phyloP scores from a whole-genome alignment of 1,140 invertebrate genomes.

The Hydropsyche tenuis region DNA sequence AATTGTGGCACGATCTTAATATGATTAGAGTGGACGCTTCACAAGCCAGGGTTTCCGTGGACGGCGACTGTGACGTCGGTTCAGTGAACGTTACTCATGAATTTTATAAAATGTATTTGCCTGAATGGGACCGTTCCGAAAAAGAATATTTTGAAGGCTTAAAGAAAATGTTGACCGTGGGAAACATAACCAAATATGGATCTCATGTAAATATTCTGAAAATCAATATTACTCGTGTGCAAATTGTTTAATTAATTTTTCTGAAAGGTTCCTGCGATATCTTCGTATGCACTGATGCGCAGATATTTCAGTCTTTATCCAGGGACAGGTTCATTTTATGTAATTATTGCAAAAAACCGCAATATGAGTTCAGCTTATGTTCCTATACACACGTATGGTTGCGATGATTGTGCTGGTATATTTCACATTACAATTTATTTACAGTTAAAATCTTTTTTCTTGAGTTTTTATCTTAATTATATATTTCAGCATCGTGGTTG shows the following conservation, averaged over 20 bases:
- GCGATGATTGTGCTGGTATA: constrained; percentile 54
- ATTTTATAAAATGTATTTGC: constrained; percentile 66
- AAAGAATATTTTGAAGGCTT: constrained; percentile 66
- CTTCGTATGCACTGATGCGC: constrained; percentile 52
- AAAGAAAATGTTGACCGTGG: constrained; percentile 63
- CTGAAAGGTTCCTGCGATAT: constrained; percentile 45
- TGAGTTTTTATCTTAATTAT: not conserved
- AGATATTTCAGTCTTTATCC: constrained; percentile 63
- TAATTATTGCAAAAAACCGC: constrained; percentile 61
- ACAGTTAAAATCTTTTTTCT: not conserved
- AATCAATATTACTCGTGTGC: too few relatives aligned
- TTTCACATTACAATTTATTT: constrained; percentile 45
- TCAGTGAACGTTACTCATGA: constrained; percentile 60
- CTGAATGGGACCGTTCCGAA: constrained; percentile 60
- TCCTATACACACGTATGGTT: constrained; percentile 68
- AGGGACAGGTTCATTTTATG: constrained; percentile 67
- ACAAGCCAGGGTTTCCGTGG: constrained; percentile 53
- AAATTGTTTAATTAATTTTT: not conserved
- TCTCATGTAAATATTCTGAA: constrained; percentile 62
- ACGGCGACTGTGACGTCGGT: constrained; percentile 2
- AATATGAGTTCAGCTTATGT: constrained; percentile 64
- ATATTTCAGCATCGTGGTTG: not conserved
- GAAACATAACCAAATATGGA: constrained; percentile 60
- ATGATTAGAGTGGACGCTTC: constrained; percentile 65
- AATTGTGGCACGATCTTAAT: constrained; percentile 55